Percentiles rank a stretch among this genome's conserved stretches.
These are phyloP conservation scores for Zaprionus obscuricornis DNA, from an alignment of 2,888 invertebrate species.

Conservation along the genomic window DNA sequence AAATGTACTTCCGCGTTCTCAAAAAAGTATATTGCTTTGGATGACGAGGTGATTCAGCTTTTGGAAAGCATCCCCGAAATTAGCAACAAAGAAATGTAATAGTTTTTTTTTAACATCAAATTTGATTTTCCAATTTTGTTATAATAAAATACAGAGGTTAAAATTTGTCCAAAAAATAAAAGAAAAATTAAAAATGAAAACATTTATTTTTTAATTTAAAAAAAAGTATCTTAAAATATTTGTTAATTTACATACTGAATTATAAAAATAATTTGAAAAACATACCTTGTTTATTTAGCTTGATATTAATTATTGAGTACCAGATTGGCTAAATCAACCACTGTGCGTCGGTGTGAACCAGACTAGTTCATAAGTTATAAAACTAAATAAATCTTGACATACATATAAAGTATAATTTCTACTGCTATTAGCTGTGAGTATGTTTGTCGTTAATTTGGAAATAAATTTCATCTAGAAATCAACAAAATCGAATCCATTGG, in stretches of 20 bases:
- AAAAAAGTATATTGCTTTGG: conserved; percentile 1
- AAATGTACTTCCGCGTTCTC: background rate
- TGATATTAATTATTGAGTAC: conserved; percentile 1
- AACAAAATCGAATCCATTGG: too few relatives aligned
- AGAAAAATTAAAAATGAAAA: background rate
- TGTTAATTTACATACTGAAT: background rate
- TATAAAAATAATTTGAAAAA: background rate
- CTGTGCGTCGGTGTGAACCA: background rate
- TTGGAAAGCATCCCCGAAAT: conserved; percentile 1
- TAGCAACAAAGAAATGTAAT: background rate
- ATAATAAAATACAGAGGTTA: background rate
- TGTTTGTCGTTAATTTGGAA: too few relatives aligned
- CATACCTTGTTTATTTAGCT: background rate
- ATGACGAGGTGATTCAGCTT: background rate
- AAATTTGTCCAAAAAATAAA: background rate
- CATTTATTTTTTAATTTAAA: background rate
- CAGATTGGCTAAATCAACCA: conserved; percentile 1
- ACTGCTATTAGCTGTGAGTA: too few relatives aligned
- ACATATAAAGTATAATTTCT: too few relatives aligned
- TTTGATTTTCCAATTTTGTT: background rate
- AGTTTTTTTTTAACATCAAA: background rate
- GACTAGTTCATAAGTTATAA: too few relatives aligned
- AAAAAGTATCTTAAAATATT: background rate
- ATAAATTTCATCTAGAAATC: too few relatives aligned
- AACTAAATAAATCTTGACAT: too few relatives aligned